These are phyloP conservation scores for Hydrocynus forskahlii DNA, from an alignment of 2,797 vertebrate genomes.

Conservation along the genomic window DNA sequence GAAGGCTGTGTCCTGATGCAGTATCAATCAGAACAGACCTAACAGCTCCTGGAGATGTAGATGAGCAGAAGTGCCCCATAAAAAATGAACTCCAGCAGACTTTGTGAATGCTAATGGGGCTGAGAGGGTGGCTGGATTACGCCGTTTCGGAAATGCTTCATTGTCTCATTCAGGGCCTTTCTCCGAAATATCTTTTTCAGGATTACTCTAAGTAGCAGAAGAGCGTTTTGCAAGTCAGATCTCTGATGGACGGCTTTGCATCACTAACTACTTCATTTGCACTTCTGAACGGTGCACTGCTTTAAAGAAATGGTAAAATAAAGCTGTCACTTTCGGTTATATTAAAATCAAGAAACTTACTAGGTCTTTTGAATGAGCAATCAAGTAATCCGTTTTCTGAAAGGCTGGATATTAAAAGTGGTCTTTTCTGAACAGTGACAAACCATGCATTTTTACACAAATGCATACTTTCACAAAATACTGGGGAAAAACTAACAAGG, in stretches of 20 bases:
- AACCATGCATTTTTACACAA: background rate
- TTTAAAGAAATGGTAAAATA: background rate
- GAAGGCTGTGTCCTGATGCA: conserved; percentile 48
- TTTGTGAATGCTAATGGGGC: conserved; percentile 67
- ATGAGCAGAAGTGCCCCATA: conserved; percentile 63
- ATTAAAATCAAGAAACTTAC: background rate
- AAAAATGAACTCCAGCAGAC: conserved; percentile 69
- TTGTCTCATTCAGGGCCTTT: conserved; percentile 12
- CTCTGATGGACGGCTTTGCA: background rate
- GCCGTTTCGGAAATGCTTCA: conserved; percentile 25
- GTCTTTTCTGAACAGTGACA: background rate
- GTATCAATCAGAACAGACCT: conserved; percentile 52
- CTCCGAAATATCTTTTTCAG: conserved; percentile 5
- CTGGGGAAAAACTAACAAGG: background rate
- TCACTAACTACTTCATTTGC: background rate
- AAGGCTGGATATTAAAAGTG: no score
- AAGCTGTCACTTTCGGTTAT: background rate
- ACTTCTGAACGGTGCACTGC: background rate
- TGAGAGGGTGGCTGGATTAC: conserved; percentile 50
- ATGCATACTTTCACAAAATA: background rate
- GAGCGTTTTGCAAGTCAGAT: background rate
- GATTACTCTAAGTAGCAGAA: background rate
- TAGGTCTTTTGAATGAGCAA: no score
- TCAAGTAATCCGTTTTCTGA: no score
- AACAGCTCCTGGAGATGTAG: conserved; percentile 58